These are phyloP conservation scores for Atrichornis clamosus DNA, from an alignment of 2,113 vertebrate genomes.

Conservation along the genomic window DNA sequence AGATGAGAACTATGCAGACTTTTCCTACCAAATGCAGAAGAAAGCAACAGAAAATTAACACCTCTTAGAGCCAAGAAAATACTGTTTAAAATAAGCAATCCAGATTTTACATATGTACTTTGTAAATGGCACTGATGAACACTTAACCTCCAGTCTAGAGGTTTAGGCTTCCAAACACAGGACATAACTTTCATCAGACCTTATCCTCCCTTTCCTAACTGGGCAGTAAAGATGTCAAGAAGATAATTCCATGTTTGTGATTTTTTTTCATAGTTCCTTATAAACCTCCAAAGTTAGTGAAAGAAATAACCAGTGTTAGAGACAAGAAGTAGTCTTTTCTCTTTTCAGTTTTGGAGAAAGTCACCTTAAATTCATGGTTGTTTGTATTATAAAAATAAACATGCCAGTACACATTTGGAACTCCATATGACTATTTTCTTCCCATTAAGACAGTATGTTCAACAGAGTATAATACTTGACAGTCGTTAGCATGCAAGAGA, in stretches of 20 bases:
- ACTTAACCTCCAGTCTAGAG: background rate
- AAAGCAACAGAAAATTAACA: constrained; percentile 7
- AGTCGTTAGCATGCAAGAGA: constrained; percentile 59
- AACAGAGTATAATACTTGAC: constrained; percentile 55
- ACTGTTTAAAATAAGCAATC: constrained; percentile 21
- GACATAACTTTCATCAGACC: constrained; percentile 19
- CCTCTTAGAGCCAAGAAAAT: constrained; percentile 2
- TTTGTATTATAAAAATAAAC: constrained; percentile 55
- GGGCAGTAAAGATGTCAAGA: background rate
- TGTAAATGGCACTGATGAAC: background rate
- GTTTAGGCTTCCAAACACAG: background rate
- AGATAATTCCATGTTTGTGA: background rate
- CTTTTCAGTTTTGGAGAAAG: constrained; percentile 5
- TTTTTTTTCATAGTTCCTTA: background rate
- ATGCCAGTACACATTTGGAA: constrained; percentile 27
- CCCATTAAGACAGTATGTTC: constrained; percentile 36
- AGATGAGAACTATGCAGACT: background rate
- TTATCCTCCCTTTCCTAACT: constrained; percentile 20
- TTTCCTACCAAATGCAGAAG: constrained; percentile 1
- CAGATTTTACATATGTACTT: background rate
- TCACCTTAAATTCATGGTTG: constrained; percentile 28
- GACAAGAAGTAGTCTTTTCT: background rate
- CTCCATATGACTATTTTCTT: constrained; percentile 39
- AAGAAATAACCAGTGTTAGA: background rate
- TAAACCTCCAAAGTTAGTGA: background rate